Percentiles rank a stretch among this genome's conserved stretches.
These are phyloP conservation scores for Egretta garzetta DNA, from an alignment of 2,113 vertebrate species.

Conservation along the genomic window DNA sequence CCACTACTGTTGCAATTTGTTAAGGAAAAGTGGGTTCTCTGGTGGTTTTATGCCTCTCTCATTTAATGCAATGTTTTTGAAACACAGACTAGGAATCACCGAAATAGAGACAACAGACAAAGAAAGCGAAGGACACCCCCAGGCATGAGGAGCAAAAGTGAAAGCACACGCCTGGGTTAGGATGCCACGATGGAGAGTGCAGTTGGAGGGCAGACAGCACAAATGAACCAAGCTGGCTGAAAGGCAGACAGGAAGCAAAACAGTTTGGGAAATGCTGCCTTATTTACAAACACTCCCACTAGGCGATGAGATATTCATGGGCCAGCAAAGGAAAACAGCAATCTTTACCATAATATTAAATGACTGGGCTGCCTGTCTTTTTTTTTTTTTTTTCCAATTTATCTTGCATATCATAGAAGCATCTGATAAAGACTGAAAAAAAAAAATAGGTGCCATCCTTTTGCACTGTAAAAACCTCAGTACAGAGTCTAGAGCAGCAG, in stretches of 20 bases:
- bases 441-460: neutral
- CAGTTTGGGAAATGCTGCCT: slow-evolving; percentile 31
- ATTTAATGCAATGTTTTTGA: neutral
- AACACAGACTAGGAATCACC: neutral
- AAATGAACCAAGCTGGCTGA: neutral
- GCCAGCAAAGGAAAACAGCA: slow-evolving; percentile 17
- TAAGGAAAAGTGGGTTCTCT: neutral
- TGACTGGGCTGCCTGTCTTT: neutral
- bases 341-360: neutral
- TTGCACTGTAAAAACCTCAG: neutral
- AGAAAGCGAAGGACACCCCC: neutral
- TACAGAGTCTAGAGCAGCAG: neutral
- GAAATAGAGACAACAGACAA: neutral
- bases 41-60: neutral
- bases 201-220: slow-evolving; percentile 14
- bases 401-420: neutral
- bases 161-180: neutral
- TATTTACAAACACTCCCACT: slow-evolving; percentile 67
- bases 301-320: neutral
- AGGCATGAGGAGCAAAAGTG: neutral
- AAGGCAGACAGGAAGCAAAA: slow-evolving; percentile 49
- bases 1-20: neutral
- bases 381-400: neutral
- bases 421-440: neutral
- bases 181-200: neutral